Percentiles rank a stretch among this genome's conserved stretches.
These are phyloP conservation scores for Trachelus tabidus DNA, from an alignment of 2,888 invertebrate species.

Conservation along the genomic window DNA sequence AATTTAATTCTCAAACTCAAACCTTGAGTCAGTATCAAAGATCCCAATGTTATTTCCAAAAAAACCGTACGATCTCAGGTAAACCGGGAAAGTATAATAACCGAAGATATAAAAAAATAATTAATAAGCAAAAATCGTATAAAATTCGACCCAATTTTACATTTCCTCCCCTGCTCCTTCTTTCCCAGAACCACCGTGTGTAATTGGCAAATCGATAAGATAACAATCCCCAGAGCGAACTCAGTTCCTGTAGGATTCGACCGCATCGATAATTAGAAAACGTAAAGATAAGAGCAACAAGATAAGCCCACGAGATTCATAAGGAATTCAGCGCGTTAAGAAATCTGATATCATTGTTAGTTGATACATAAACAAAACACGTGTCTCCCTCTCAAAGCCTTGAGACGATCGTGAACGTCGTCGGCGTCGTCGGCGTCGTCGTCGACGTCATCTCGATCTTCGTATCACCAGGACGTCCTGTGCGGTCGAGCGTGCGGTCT, in stretches of 20 bases:
- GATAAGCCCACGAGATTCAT: not conserved
- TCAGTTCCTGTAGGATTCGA: not conserved
- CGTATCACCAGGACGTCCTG: conserved; percentile 62
- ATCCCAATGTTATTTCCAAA: not conserved
- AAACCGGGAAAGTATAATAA: not conserved
- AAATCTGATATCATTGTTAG: not conserved
- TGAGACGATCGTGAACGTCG: not conserved
- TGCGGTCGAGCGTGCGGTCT: conserved; percentile 53
- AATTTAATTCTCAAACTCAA: not conserved
- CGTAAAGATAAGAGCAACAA: not conserved
- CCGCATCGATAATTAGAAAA: not conserved
- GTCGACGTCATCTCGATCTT: not conserved
- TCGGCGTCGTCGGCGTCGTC: not conserved
- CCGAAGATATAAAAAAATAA: too few species aligned
- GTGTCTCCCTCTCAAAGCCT: not conserved
- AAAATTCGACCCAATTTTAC: not conserved
- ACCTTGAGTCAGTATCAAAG: not conserved
- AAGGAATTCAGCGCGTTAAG: not conserved
- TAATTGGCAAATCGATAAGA: not conserved
- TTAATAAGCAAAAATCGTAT: not conserved
- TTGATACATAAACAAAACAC: not conserved
- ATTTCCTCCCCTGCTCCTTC: not conserved
- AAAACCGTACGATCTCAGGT: not conserved
- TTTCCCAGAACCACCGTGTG: not conserved
- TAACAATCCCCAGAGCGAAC: not conserved